Evolutionary conservation across 2,113 vertebrate genomes (phyloP).

Genomic region (Oreocharis arfaki): DNA sequence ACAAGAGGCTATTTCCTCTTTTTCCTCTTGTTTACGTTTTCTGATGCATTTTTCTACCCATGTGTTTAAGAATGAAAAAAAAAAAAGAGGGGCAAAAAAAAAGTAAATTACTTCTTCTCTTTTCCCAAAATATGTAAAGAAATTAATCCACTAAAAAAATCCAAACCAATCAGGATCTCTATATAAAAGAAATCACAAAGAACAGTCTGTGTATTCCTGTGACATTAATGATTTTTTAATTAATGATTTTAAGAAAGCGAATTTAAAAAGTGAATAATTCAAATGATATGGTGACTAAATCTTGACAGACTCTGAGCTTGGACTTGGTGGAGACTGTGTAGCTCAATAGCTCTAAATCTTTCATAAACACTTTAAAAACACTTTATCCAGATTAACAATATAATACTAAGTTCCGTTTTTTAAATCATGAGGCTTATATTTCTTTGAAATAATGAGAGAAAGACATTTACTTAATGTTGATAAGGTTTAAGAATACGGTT

Average conservation of each 20-base stretch:
- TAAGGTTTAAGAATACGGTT: not conserved
- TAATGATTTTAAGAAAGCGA: not conserved
- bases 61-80: not conserved
- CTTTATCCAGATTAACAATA: not conserved
- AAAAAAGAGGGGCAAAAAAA: fast-evolving
- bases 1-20: not conserved
- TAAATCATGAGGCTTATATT: not conserved
- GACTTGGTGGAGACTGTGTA: not conserved
- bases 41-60: not conserved
- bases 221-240: not conserved
- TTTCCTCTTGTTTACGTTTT: not conserved
- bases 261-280: not conserved
- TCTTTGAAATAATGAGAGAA: not conserved
- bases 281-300: not conserved
- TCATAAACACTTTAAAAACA: not conserved
- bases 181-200: not conserved
- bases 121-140: not conserved
- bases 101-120: fast-evolving
- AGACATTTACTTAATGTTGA: not conserved
- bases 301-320: not conserved
- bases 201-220: not conserved
- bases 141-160: not conserved
- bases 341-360: not conserved
- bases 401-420: not conserved
- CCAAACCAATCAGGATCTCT: not conserved